Evolutionary conservation across 2,797 vertebrate species (phyloP).

Genomic region (Phyllotis vaccarum): DNA sequence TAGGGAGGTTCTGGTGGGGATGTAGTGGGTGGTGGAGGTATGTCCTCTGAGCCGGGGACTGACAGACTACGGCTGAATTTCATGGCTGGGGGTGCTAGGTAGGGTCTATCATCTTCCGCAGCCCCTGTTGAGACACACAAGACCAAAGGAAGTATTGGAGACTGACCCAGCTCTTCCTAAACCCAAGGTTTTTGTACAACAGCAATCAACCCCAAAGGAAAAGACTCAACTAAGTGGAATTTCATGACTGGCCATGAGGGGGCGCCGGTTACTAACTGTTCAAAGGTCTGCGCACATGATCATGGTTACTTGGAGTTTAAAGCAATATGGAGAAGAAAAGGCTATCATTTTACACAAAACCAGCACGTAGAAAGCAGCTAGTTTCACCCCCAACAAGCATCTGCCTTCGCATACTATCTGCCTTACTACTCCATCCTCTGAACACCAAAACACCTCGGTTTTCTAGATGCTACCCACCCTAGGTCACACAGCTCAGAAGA

Average conservation of each 20-base stretch:
- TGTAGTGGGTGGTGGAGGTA: constrained; percentile 96
- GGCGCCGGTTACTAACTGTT: not conserved
- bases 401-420: not conserved
- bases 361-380: not conserved
- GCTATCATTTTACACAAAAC: not conserved
- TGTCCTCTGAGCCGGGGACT: constrained; percentile 95
- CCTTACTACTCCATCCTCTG: not conserved
- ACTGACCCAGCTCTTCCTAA: not conserved
- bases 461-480: not conserved
- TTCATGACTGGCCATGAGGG: not conserved
- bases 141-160: not conserved
- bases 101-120: constrained; percentile 94
- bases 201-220: not conserved
- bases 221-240: not conserved
- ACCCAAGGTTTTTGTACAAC: not conserved
- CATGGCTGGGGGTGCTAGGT: constrained; percentile 93
- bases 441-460: not conserved
- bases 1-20: constrained; percentile 96
- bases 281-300: not conserved
- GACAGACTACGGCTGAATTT: constrained; percentile 96
- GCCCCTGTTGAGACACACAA: constrained; percentile 87
- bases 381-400: not conserved
- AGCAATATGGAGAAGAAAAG: not conserved
- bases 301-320: not conserved
- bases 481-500: not conserved